These are phyloP conservation scores for Chrysomela aeneicollis DNA, from an alignment of 2,888 invertebrate genomes.

Conservation along the genomic window DNA sequence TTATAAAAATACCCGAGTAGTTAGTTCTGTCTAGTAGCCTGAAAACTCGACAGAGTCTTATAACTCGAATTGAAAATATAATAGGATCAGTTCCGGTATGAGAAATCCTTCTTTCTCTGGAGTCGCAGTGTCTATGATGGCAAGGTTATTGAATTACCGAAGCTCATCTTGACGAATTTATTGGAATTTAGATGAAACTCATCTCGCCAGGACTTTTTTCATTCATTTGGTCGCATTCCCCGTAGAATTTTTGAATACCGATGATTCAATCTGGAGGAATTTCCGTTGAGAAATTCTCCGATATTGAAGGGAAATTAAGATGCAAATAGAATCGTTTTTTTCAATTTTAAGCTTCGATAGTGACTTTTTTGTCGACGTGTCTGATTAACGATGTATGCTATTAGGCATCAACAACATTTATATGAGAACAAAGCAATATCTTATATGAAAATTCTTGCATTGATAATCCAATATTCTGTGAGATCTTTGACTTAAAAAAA, in stretches of 20 bases:
- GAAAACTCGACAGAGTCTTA: background rate
- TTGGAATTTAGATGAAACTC: background rate
- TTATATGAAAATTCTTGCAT: no score
- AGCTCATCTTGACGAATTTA: conserved; percentile 1
- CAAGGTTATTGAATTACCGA: background rate
- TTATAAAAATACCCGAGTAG: background rate
- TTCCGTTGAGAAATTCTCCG: background rate
- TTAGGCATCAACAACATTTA: no score
- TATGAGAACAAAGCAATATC: no score
- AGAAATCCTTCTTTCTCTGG: background rate
- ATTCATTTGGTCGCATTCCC: background rate
- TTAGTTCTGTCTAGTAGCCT: background rate
- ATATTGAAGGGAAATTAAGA: no score
- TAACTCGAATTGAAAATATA: conserved; percentile 2
- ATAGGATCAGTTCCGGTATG: background rate
- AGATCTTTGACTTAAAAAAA: no score
- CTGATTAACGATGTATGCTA: no score
- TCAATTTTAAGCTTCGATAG: no score
- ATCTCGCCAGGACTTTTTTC: background rate
- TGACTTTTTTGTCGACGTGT: no score
- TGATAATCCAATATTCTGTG: no score
- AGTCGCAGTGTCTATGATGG: background rate
- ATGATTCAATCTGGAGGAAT: background rate
- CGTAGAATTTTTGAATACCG: background rate
- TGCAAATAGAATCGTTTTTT: no score